phyloP scores from a whole-genome alignment of 2,113 vertebrate genomes.

The Acrocephalus arundinaceus region DNA sequence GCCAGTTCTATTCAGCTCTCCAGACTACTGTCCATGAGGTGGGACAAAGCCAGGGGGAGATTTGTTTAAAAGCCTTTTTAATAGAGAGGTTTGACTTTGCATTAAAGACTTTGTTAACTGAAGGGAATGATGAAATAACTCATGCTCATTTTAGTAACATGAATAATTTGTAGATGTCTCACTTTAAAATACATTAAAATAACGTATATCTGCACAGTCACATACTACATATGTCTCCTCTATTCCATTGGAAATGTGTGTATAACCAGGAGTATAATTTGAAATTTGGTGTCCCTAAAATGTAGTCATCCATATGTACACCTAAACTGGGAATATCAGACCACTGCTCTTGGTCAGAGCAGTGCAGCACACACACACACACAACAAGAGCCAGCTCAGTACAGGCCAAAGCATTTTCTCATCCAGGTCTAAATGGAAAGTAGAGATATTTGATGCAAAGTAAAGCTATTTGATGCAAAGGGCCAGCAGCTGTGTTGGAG shows the following conservation, averaged over 20 bases:
- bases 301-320: not conserved
- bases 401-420: not conserved
- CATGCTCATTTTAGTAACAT: not conserved
- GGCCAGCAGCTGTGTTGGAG: not conserved
- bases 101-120: not conserved
- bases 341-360: not conserved
- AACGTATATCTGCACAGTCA: not conserved
- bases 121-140: not conserved
- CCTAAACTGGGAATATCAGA: not conserved
- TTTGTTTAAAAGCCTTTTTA: not conserved
- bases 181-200: not conserved
- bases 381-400: not conserved
- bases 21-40: not conserved
- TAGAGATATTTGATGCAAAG: not conserved
- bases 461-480: not conserved
- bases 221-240: not conserved
- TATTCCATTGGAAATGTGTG: not conserved
- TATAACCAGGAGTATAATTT: not conserved
- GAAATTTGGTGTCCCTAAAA: not conserved
- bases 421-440: not conserved
- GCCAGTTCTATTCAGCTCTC: not conserved
- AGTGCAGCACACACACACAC: not conserved
- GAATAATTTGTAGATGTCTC: not conserved
- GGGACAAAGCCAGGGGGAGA: not conserved
- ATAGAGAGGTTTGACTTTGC: not conserved